These are phyloP conservation scores for Deroptyus accipitrinus DNA, from an alignment of 2,113 vertebrate species.

Conservation along the genomic window DNA sequence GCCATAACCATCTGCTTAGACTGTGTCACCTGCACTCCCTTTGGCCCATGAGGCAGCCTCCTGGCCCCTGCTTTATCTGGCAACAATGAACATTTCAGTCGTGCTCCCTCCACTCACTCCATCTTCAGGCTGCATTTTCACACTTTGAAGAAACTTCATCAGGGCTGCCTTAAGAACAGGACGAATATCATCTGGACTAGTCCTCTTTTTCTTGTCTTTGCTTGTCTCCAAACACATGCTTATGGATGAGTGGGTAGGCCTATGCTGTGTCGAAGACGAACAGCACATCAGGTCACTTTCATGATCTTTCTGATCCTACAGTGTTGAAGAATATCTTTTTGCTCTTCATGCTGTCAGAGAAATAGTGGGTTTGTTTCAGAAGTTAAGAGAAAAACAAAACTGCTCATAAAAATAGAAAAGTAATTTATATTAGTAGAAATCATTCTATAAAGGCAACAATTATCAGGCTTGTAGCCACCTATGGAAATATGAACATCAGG, in stretches of 20 bases:
- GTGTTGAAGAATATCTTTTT: background rate
- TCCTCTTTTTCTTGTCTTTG: background rate
- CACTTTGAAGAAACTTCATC: background rate
- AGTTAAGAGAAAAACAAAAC: background rate
- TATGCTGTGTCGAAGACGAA: background rate
- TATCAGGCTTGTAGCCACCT: background rate
- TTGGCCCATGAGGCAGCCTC: background rate
- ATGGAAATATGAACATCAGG: background rate
- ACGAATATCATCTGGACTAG: background rate
- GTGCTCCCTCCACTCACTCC: background rate
- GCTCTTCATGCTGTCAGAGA: background rate
- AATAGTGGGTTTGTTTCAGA: background rate
- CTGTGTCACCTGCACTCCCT: background rate
- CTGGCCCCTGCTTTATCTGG: rapidly evolving
- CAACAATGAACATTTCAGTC: background rate
- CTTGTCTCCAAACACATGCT: background rate
- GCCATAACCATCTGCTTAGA: background rate
- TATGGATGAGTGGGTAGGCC: background rate
- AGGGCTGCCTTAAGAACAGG: background rate
- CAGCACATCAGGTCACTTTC: background rate
- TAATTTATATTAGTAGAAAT: background rate
- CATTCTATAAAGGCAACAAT: background rate
- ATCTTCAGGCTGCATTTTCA: background rate
- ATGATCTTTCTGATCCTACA: background rate
- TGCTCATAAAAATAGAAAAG: background rate